phyloP scores from a whole-genome alignment of 2,888 invertebrate genomes.

The Idaea dimidiata region DNA sequence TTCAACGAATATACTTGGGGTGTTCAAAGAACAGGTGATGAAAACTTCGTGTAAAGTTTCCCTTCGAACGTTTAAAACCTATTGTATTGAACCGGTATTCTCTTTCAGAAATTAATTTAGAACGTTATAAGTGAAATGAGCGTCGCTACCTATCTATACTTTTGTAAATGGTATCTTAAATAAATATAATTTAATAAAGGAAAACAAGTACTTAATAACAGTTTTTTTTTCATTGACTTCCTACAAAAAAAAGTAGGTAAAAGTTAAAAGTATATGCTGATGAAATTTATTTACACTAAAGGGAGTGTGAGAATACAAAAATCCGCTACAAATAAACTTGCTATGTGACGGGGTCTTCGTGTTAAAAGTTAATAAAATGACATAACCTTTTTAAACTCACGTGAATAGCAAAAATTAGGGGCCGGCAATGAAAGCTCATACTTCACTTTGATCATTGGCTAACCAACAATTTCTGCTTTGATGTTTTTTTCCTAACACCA shows the following conservation, averaged over 20 bases:
- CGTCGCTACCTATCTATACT: no score
- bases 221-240: no score
- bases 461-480: not conserved
- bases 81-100: not conserved
- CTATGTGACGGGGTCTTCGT: not conserved
- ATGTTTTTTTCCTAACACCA: not conserved
- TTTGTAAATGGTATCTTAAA: no score
- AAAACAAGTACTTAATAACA: no score
- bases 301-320: not conserved
- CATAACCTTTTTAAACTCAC: not conserved
- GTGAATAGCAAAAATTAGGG: not conserved
- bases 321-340: not conserved
- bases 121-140: not conserved
- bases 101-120: not conserved
- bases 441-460: not conserved
- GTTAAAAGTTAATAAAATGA: not conserved
- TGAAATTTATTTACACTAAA: not conserved
- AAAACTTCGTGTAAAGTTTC: not conserved
- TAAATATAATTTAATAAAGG: no score
- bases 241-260: no score
- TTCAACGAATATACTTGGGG: not conserved
- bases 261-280: not conserved
- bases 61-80: not conserved
- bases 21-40: not conserved
- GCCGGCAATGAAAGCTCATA: not conserved